Evolutionary conservation across 2,113 vertebrate genomes (phyloP), one percentile per base, ranked within the genome.

Genomic region (Corythoichthys haematopterus): DNA sequence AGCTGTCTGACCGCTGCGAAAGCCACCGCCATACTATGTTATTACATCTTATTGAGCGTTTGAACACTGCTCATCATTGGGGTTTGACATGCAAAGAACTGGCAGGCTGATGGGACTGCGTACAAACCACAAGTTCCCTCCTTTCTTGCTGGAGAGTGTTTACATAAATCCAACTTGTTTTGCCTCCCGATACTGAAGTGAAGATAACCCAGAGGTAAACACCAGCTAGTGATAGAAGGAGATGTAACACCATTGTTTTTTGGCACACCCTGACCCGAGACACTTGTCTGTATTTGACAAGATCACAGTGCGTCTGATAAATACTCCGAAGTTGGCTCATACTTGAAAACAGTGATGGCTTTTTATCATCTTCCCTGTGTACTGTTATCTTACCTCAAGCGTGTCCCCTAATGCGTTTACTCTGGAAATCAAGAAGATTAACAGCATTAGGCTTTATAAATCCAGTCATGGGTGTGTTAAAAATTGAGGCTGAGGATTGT

Each of bases 371-470:
- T 68, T 59, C 59, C 55, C 37, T n/a, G 66, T 64, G 0, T 62
- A 40, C 43, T 6, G 12, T 73, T 86, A 77, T 87, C 84, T 71
- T 64, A 60, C 58, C 65, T 70, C 69, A 70, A 75, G 68, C 69
- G 67, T 76, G 77, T 78, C 64, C 68, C 69, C 69, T 78, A 81
- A 90, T 86, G 81, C 83, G 72, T 81, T 87, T 90, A 87, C 79
- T 78, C 67, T 76, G 71, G 59, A 75, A 85, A 88, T 78, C 69
- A 69, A 64, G 70, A 70, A 84, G 88, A 85, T 90, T 87, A 87
- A 81, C 55, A 66, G 79, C 74, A 84, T 87, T 79, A 82, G 68
- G 58, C 55, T 79, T 77, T 74, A 85, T 87, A 80, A 81, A 87
- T 88, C 85, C 86, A 77, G 74, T 83, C 81, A 78, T 62, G 69